Base-by-base conservation (phyloP, 1,140 invertebrate species). In the Sinella curviseta region DNA sequence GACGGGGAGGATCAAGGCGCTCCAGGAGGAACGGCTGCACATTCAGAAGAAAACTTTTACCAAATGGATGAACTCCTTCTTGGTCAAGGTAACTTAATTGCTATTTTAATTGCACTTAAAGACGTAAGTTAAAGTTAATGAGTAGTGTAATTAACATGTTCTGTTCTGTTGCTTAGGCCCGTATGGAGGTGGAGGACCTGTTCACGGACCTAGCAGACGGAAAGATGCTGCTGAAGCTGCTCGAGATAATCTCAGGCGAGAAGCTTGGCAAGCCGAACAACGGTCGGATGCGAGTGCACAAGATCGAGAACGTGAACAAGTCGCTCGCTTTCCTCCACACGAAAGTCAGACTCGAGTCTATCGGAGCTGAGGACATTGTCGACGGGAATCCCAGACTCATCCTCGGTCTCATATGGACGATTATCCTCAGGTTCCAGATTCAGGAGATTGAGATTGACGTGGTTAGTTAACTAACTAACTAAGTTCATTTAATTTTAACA, bases 31-130 rank as follows among this genome's bases (percentile, higher is more conserved):
- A 89, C 92, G 97, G 81, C 89, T 98, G 77, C 93, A 97, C 87
- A 99, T 99, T 84, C 98, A 99, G 88, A 99, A 99, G 90, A 99
- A 99, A 88, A 99, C 98, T 8, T 99, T 99, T 88, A 99, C 98
- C 85, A 99, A 99, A 97, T 99, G 97, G 98, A 97, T 98, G 91
- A 99, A 99, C 89, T 97, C 96, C 0, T 99, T 98, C 88, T 88
- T 99, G 81, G 92, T 95, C 86, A 99, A 97, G 92, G 96, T 97
- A 87, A 87, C 84, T 14, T 24, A 12, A 60, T 60, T 24, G 55
- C 4, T 70, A 12, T 33, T 70, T 14, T 12, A 70, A 70, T 16
- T 1, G 31, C 26, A 14, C 31, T 70, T 20, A 70, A 31, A 70
- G 24, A 70, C 8, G n/a, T 33, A 4, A 33, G 12, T 30, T 33